These are phyloP conservation scores for Zaprionus ornatus DNA, from an alignment of 1,140 invertebrate genomes.

Conservation along the genomic window DNA sequence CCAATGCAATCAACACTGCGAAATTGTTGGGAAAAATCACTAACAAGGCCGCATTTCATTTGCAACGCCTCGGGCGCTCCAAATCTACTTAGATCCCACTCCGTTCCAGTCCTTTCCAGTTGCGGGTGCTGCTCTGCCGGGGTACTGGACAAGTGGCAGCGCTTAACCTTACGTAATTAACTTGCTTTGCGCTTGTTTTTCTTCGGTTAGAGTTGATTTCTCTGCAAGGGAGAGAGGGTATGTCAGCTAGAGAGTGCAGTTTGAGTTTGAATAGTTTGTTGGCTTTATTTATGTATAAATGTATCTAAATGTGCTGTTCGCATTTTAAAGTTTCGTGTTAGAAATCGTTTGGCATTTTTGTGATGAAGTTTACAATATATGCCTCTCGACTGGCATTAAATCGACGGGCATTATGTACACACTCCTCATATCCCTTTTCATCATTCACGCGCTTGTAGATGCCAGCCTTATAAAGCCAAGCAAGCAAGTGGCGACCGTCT, in stretches of 20 bases:
- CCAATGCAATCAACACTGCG: slow-evolving; percentile 76
- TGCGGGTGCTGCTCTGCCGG: neutral
- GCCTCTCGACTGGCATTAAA: slow-evolving; percentile 20
- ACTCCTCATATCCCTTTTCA: slow-evolving; percentile 30
- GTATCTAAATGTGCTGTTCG: neutral
- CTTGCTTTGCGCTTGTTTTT: slow-evolving; percentile 45
- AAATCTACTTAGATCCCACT: slow-evolving; percentile 68
- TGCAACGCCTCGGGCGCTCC: slow-evolving; percentile 73
- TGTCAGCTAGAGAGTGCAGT: too few relatives aligned
- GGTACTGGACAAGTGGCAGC: slow-evolving; percentile 16
- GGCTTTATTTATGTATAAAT: neutral
- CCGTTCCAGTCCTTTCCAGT: neutral
- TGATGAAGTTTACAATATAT: slow-evolving; percentile 44
- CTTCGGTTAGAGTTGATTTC: neutral
- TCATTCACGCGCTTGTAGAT: slow-evolving; percentile 51
- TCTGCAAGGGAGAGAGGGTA: slow-evolving; percentile 9
- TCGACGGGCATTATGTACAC: slow-evolving; percentile 25
- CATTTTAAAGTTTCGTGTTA: neutral
- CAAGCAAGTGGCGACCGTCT: slow-evolving; percentile 19
- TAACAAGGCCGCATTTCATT: slow-evolving; percentile 62
- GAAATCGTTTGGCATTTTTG: slow-evolving; percentile 42
- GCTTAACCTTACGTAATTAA: slow-evolving; percentile 74
- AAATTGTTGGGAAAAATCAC: slow-evolving; percentile 27
- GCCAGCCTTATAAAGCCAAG: slow-evolving; percentile 58
- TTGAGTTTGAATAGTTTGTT: neutral